Base-by-base conservation (phyloP, 1,140 invertebrate species). In the Bombyx mandarina region DNA sequence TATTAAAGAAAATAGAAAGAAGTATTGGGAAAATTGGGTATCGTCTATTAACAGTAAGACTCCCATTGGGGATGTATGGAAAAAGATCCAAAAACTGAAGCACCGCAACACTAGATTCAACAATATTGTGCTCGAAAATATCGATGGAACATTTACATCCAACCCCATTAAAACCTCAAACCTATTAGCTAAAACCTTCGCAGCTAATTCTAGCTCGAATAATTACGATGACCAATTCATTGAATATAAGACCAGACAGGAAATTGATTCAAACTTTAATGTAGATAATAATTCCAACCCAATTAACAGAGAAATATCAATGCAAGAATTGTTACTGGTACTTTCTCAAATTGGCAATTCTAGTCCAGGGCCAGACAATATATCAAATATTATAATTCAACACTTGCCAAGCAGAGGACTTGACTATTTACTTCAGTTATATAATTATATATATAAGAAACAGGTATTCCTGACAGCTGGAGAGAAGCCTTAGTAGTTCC, bases 171-270 rank as follows among this genome's bases (percentile, higher is more conserved):
- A 72, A 60, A 71, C 63, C 5, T 56, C 70, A 22, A 54, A 77
- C 49, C 42, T 60, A 35, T 60, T 79, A 52, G 72, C 63, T 6
- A 42, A 61, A 12, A 60, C 61, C 2, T 79, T 79, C 49, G 59
- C 62, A 3, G 52, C 52, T 46, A 79, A 75, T 59, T 79, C 72
- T 8, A 68, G 63, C 18, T 60, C 71, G 8, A 43, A 48, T 6
- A 75, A 77, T 58, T 74, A 69, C 48, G 54, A 58, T 57, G 35
- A 45, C 35, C 45, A 67, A 57, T 74, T 76, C 52, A n/a, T 66
- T 58, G 6, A 54, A 12, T 59, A 63, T 47, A 73, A 77, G 66
- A 61, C 8, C 12, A 5, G n/a, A 46, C 51, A 63, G 8, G 61
- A 66, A 50, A 46, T 2, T 7, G 42, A 56, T 9, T 48, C 12